Conservation (phyloP, 2,113 vertebrate species). For the Mystacornis crossleyi region DNA sequence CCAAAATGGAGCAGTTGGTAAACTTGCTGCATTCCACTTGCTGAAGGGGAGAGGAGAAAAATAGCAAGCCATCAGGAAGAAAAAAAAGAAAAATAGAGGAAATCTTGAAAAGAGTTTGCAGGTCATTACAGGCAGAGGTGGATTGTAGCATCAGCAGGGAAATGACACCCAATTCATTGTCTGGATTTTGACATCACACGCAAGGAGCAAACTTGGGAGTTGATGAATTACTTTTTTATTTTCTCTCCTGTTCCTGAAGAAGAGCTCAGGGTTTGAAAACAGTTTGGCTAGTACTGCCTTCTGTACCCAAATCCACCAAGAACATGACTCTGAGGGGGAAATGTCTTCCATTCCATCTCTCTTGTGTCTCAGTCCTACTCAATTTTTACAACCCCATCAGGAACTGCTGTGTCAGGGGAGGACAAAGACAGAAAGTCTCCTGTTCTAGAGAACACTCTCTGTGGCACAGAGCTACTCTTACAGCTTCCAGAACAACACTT, state of each 20-base stretch:
- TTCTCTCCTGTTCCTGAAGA: neutral
- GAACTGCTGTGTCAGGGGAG: neutral
- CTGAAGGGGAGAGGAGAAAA: neutral
- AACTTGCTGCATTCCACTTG: neutral
- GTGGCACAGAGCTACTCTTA: neutral
- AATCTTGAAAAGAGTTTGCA: neutral
- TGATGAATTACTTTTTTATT: neutral
- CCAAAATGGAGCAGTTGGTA: neutral
- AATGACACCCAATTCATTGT: neutral
- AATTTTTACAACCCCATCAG: neutral
- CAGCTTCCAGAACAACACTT: neutral
- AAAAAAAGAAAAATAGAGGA: neutral
- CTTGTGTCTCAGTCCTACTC: neutral
- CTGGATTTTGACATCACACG: neutral
- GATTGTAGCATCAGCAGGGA: neutral
- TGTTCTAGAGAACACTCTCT: neutral
- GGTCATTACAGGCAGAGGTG: neutral
- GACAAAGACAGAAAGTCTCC: neutral
- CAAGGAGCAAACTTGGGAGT: neutral
- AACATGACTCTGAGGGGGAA: neutral
- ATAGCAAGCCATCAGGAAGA: neutral
- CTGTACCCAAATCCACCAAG: neutral
- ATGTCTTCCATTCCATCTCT: neutral
- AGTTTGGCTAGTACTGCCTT: neutral
- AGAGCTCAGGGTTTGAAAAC: neutral